Conservation (phyloP, 2,113 vertebrate genomes). For the Blennius ocellaris region DNA sequence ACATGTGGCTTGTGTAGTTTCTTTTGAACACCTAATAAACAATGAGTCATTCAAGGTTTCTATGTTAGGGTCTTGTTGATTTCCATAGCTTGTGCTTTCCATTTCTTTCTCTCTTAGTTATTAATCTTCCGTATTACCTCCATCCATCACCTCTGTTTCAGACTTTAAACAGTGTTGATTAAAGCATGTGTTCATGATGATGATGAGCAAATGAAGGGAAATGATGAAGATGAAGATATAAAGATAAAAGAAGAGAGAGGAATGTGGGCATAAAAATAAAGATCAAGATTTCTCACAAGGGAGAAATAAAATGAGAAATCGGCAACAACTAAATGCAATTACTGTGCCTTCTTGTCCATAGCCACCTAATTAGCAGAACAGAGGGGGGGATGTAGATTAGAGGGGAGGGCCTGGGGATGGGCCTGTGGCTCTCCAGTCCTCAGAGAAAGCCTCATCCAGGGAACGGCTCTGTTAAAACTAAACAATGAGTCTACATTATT, state of each 20-base stretch:
- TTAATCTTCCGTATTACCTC: conserved; percentile 53
- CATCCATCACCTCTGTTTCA: conserved; percentile 19
- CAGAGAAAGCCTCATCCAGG: conserved; percentile 54
- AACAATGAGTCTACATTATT: conserved; percentile 73
- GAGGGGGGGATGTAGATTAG: conserved; percentile 66
- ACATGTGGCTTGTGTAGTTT: conserved; percentile 29
- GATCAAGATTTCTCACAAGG: conserved; percentile 46
- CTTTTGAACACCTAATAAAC: conserved; percentile 45
- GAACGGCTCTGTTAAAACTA: conserved; percentile 59
- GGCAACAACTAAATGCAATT: conserved; percentile 65
- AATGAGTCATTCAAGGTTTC: conserved; percentile 50
- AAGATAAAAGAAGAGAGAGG: conserved; percentile 34
- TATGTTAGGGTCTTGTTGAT: conserved; percentile 58
- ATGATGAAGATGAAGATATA: conserved; percentile 3
- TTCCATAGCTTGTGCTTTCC: conserved; percentile 53
- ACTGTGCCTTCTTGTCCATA: conserved; percentile 47
- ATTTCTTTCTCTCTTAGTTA: conserved; percentile 62
- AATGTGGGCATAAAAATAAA: background rate
- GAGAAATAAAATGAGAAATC: conserved; percentile 53
- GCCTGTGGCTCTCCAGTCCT: conserved; percentile 65
- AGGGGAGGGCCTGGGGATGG: conserved; percentile 57
- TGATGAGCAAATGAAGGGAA: conserved; percentile 1
- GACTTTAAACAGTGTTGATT: conserved; percentile 4
- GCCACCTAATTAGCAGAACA: conserved; percentile 71
- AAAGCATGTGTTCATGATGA: conserved; percentile 31